phyloP scores from a whole-genome alignment of 2,888 invertebrate genomes.

The Eupithecia dodoneata region DNA sequence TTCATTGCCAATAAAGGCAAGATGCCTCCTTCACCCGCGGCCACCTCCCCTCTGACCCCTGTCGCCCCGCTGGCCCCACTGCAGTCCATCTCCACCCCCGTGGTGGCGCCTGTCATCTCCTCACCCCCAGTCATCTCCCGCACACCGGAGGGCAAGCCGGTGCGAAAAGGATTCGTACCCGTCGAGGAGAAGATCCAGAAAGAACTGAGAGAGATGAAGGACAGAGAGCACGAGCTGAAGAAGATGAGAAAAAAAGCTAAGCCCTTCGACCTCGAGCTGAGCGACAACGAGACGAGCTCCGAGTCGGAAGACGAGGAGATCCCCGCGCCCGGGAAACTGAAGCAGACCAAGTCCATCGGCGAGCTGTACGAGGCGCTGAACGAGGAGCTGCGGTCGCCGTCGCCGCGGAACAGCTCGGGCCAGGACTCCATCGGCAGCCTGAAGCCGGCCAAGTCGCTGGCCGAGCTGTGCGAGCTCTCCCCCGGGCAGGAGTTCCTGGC shows the following conservation, averaged over 20 bases:
- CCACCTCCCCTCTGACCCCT: constrained; percentile 54
- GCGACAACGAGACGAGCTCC: constrained; percentile 83
- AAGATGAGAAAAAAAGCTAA: constrained; percentile 85
- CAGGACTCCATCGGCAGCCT: constrained; percentile 79
- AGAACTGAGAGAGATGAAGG: constrained; percentile 93
- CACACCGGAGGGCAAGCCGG: constrained; percentile 85
- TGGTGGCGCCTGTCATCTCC: constrained; percentile 56
- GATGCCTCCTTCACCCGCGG: constrained; percentile 69
- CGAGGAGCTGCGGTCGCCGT: constrained; percentile 77
- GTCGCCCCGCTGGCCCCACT: constrained; percentile 58
- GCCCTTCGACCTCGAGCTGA: constrained; percentile 86
- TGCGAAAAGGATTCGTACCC: constrained; percentile 91
- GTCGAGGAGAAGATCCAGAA: constrained; percentile 95
- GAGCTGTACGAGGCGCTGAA: constrained; percentile 86
- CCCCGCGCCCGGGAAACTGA: constrained; percentile 85
- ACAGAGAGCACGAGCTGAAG: constrained; percentile 91
- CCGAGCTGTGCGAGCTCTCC: constrained; percentile 86
- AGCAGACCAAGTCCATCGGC: constrained; percentile 87
- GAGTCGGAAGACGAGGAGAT: constrained; percentile 85
- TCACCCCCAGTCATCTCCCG: constrained; percentile 73
- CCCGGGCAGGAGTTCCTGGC: constrained; percentile 86
- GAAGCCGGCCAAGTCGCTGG: constrained; percentile 88
- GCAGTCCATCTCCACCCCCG: constrained; percentile 65
- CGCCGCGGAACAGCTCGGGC: constrained; percentile 74
- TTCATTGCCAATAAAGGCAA: constrained; percentile 92